These are phyloP conservation scores for Tinamus guttatus DNA, from an alignment of 2,113 vertebrate genomes.

Conservation along the genomic window DNA sequence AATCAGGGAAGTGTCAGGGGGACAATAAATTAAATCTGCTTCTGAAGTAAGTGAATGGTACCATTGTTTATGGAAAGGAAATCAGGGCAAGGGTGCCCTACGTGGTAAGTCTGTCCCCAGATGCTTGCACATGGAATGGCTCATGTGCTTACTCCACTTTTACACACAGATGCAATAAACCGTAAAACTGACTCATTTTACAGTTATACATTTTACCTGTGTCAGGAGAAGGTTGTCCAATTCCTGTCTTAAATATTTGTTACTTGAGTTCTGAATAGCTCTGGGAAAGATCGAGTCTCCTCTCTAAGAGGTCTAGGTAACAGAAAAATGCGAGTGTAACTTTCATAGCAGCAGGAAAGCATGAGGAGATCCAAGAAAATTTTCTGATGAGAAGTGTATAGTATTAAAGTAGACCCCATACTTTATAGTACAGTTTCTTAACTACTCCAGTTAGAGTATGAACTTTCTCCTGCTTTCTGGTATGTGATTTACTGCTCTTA, in stretches of 20 bases:
- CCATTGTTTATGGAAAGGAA: background rate
- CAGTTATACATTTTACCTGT: background rate
- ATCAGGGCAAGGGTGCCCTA: background rate
- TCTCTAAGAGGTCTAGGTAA: background rate
- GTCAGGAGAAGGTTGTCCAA: background rate
- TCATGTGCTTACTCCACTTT: background rate
- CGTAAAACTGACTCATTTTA: background rate
- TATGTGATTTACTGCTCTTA: constrained; percentile 5
- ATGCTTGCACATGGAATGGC: background rate
- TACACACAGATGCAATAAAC: background rate
- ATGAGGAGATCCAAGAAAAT: background rate
- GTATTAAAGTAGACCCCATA: background rate
- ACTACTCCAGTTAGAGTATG: background rate
- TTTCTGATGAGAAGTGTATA: background rate
- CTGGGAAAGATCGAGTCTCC: background rate
- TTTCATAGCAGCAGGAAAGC: background rate
- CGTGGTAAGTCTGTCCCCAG: background rate
- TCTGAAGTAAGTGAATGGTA: background rate
- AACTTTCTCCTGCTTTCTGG: background rate
- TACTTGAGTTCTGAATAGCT: background rate
- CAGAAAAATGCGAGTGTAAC: background rate
- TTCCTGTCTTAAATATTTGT: background rate
- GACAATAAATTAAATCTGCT: background rate
- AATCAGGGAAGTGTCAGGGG: background rate
- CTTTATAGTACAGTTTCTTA: background rate